Percentiles rank a stretch among this genome's conserved stretches.
Conservation (phyloP, 2,888 invertebrate genomes). For the Oxytorus armatus region DNA sequence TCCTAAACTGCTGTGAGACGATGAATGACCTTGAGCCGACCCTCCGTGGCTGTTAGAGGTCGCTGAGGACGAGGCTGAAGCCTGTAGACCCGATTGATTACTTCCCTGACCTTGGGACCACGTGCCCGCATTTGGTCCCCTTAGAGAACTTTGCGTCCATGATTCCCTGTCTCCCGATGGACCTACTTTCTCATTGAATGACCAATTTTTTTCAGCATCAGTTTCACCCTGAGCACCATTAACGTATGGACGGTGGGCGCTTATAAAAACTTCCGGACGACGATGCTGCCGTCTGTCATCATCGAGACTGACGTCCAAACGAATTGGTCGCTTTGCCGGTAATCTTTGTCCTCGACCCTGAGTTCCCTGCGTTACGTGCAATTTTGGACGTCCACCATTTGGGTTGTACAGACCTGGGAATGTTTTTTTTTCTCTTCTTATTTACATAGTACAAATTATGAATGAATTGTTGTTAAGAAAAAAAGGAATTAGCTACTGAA, state of each 20-base stretch:
- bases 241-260: conserved; percentile 41
- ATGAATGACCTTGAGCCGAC: conserved; percentile 73
- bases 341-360: conserved; percentile 8
- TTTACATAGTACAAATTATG: too few species aligned
- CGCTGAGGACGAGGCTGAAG: conserved; percentile 73
- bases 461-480: too few species aligned
- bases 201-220: conserved; percentile 45
- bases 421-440: neutral
- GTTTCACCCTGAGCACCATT: conserved; percentile 51
- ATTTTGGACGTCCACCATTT: conserved; percentile 45
- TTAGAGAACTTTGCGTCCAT: conserved; percentile 61
- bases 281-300: conserved; percentile 61
- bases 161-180: conserved; percentile 33
- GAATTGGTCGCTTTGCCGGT: conserved; percentile 59
- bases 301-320: conserved; percentile 62
- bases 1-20: conserved; percentile 71
- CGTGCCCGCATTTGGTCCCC: conserved; percentile 47
- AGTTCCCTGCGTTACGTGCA: conserved; percentile 52
- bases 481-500: too few species aligned
- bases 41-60: conserved; percentile 71
- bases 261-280: conserved; percentile 70
- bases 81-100: conserved; percentile 62
- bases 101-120: conserved; percentile 45
- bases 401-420: conserved; percentile 62
- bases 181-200: conserved; percentile 12